These are phyloP conservation scores for Mustela lutreola DNA, from an alignment of 2,113 vertebrate genomes.

Conservation along the genomic window DNA sequence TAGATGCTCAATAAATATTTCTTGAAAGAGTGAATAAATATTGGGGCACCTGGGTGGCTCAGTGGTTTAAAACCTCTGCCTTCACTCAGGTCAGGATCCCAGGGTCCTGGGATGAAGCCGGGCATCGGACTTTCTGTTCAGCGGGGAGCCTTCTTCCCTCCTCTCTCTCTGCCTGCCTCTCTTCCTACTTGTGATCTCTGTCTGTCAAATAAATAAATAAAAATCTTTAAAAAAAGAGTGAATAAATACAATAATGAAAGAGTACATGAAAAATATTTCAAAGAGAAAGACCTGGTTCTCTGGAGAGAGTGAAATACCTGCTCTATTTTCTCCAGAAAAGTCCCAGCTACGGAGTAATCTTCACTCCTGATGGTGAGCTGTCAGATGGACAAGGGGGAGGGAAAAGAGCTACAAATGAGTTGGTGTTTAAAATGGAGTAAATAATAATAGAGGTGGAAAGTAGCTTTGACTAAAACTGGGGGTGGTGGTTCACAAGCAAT, in stretches of 20 bases:
- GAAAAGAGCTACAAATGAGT: neutral
- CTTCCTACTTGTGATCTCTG: too few species aligned
- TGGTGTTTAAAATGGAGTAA: neutral
- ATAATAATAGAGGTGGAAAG: neutral
- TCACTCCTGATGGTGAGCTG: neutral
- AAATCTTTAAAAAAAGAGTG: neutral
- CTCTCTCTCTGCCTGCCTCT: too few species aligned
- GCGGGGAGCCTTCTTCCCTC: too few species aligned
- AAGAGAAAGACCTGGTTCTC: neutral
- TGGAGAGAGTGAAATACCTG: neutral
- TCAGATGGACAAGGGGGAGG: too few species aligned
- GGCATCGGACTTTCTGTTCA: too few species aligned
- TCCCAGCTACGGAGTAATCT: neutral
- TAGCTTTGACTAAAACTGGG: neutral
- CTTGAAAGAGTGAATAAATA: neutral
- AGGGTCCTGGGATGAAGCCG: too few species aligned
- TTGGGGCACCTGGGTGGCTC: too few species aligned
- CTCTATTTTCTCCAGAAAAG: neutral
- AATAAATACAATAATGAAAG: neutral
- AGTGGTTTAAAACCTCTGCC: too few species aligned
- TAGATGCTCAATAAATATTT: neutral
- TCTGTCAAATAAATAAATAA: too few species aligned
- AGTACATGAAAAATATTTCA: neutral
- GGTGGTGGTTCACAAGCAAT: neutral
- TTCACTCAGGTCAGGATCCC: too few species aligned